Conservation (phyloP, 2,797 vertebrate species). For the Tapirus indicus region DNA sequence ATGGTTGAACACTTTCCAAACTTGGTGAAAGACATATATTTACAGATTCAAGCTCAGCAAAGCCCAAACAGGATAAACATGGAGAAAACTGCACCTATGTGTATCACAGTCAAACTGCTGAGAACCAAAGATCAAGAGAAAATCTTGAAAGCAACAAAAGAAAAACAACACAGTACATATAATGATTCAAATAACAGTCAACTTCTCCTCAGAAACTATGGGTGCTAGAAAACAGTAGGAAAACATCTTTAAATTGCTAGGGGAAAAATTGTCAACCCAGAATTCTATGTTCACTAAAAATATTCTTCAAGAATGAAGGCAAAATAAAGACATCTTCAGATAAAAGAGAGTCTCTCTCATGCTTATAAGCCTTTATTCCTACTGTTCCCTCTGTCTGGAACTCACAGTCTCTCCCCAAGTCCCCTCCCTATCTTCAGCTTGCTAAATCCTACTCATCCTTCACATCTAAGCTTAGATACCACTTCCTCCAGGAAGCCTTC, state of each 20-base stretch:
- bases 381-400: conserved; percentile 15
- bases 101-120: not conserved
- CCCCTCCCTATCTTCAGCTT: not conserved
- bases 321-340: conserved; percentile 54
- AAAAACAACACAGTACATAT: not conserved
- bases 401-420: not conserved
- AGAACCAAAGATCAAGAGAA: conserved; percentile 47
- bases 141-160: conserved; percentile 28
- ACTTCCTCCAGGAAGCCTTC: conserved; percentile 49
- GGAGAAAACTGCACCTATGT: not conserved
- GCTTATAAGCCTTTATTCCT: conserved; percentile 26
- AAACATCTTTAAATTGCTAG: conserved; percentile 1
- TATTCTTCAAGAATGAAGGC: not conserved
- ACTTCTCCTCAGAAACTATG: not conserved
- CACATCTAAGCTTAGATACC: not conserved
- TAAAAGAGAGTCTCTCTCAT: conserved; percentile 12
- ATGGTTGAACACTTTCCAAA: not conserved
- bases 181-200: not conserved
- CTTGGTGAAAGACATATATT: conserved; percentile 18
- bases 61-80: conserved; percentile 20
- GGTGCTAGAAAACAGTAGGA: not conserved
- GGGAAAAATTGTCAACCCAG: not conserved
- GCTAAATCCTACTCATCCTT: conserved; percentile 30
- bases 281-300: conserved; percentile 33
- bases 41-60: conserved; percentile 40